Evolutionary conservation across 1,140 invertebrate genomes (phyloP), one percentile per base, ranked within the genome.

Genomic region (Aradophagus sp.): DNA sequence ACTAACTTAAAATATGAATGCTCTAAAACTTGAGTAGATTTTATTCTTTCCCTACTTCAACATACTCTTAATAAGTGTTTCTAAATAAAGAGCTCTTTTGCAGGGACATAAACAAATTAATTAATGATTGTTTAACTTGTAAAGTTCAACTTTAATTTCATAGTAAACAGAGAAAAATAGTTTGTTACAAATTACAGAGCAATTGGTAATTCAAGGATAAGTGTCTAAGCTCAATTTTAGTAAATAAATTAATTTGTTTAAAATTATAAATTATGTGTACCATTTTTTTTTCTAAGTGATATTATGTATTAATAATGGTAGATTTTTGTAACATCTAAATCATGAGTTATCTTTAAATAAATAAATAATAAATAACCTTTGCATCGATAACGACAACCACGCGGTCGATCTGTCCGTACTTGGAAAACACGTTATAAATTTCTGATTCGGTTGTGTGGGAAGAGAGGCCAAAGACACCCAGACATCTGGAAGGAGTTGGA

Each of bases 331-430:
- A n/a, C n/a, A n/a, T n/a, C n/a, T n/a, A n/a, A n/a, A n/a, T n/a
- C n/a, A n/a, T n/a, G n/a, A n/a, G n/a, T n/a, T n/a, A n/a, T n/a
- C n/a, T n/a, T n/a, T n/a, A 23, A 23, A 23, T 8, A 23, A 5
- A 23, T 23, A 23, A 23, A 23, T 5, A 23, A 23, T 23, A 12
- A 88, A 96, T 31, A 10, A 52, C 95, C 91, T 97, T 96, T 34
- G 95, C 95, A 86, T 98, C 97, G 80, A 97, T 95, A 20, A 98
- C 95, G 73, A 98, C 92, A 86, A 97, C 93, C n/a, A 97, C 93
- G 80, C 95, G 92, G 79, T 97, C 95, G 20, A 98, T 91, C 0
- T 91, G 91, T 2, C 97, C 97, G 86, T 93, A 98, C 81, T 97
- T 95, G 20, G 90, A 91, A 81, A 99, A 98, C 35, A 98, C 93